Percentiles rank a stretch among this genome's conserved stretches.
These are phyloP conservation scores for Quadroppia sp. DNA, from an alignment of 2,888 invertebrate species.

Conservation along the genomic window DNA sequence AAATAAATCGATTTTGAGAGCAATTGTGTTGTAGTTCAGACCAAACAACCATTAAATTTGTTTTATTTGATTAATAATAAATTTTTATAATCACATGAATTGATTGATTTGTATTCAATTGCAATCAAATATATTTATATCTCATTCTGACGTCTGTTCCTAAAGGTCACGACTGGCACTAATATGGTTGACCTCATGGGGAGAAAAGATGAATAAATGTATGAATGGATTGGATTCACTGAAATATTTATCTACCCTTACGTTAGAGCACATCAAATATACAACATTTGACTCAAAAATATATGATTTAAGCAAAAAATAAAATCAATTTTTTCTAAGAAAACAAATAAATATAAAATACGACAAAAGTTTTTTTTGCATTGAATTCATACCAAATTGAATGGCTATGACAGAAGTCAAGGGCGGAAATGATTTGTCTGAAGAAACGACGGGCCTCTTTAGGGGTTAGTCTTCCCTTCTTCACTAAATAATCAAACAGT, in stretches of 20 bases:
- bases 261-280: not conserved
- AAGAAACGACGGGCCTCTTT: slow-evolving; percentile 96
- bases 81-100: not conserved
- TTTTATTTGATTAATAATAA: slow-evolving; percentile 10
- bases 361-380: no score
- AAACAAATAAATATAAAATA: no score
- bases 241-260: not conserved
- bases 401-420: slow-evolving; percentile 99
- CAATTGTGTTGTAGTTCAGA: no score
- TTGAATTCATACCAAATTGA: slow-evolving; percentile 85
- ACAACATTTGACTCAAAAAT: not conserved
- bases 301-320: no score
- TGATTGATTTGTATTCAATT: not conserved
- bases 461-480: slow-evolving; percentile 94
- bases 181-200: slow-evolving; percentile 23
- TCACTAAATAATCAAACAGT: slow-evolving; percentile 96
- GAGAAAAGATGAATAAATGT: slow-evolving; percentile 5
- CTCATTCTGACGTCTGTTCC: slow-evolving; percentile 15
- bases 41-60: slow-evolving; percentile 15
- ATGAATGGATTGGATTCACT: not conserved
- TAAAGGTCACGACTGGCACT: slow-evolving; percentile 22
- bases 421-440: slow-evolving; percentile 96
- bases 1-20: not conserved
- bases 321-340: no score
- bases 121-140: slow-evolving; percentile 17